Conservation (phyloP, 2,888 invertebrate genomes). For the Lasioglossum malachurum region DNA sequence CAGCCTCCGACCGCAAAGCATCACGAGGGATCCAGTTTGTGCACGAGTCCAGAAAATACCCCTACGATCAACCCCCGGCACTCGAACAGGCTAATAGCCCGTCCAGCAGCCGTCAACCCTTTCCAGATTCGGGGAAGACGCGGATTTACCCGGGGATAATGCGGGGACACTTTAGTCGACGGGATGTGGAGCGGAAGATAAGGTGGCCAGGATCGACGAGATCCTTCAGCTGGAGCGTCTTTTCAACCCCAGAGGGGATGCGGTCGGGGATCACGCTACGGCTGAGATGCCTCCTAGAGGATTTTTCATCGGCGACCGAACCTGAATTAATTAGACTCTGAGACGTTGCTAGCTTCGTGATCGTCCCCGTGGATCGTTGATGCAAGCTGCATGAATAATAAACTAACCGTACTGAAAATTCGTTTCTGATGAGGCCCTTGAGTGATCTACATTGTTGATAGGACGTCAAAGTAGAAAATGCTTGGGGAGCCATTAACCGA, state of each 20-base stretch:
- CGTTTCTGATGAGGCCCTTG: not conserved
- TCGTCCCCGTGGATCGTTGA: not conserved
- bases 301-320: not conserved
- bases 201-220: conserved; percentile 8
- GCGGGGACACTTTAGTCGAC: conserved; percentile 15
- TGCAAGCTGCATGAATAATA: not conserved
- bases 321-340: not conserved
- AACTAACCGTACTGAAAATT: not conserved
- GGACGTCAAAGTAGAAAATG: not conserved
- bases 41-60: conserved; percentile 82
- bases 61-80: conserved; percentile 71
- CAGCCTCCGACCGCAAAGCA: conserved; percentile 62
- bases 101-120: conserved; percentile 62
- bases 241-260: not conserved
- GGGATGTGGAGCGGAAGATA: conserved; percentile 42
- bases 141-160: conserved; percentile 30
- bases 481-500: no score
- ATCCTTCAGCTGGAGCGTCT: conserved; percentile 12
- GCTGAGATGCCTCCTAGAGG: not conserved
- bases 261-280: not conserved
- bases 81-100: conserved; percentile 75
- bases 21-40: conserved; percentile 79
- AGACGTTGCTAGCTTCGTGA: not conserved
- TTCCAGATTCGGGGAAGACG: conserved; percentile 66
- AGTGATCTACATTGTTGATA: not conserved